phyloP scores from a whole-genome alignment of 2,888 invertebrate species.

The Apodemia hepburni region DNA sequence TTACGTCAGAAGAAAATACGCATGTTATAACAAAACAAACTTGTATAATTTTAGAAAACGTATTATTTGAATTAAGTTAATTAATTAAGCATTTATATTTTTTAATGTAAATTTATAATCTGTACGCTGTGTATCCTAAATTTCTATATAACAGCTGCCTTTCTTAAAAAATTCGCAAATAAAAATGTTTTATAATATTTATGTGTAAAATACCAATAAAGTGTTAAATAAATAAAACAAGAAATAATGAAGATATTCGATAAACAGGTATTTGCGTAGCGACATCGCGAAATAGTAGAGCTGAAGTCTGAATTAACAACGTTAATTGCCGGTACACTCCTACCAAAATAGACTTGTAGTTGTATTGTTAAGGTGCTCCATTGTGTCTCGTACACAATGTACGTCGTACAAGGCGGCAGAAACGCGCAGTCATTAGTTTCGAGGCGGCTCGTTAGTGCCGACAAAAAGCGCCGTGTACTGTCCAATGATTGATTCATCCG shows the following conservation, averaged over 20 bases:
- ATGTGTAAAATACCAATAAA: no score
- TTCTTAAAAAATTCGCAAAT: no score
- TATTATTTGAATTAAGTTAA: no score
- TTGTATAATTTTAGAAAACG: no score
- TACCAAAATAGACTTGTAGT: constrained; percentile 52
- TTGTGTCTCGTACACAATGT: constrained; percentile 46
- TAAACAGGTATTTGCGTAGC: constrained; percentile 20
- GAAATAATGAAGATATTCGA: constrained; percentile 8
- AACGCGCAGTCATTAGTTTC: constrained; percentile 47
- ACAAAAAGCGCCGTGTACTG: constrained; percentile 53
- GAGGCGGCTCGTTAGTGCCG: constrained; percentile 51
- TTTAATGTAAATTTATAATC: no score
- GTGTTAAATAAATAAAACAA: background rate
- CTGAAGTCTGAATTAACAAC: constrained; percentile 42
- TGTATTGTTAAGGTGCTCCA: constrained; percentile 45
- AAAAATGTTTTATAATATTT: no score
- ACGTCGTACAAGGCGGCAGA: constrained; percentile 35
- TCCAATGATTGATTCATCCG: constrained; percentile 63
- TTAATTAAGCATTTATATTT: no score
- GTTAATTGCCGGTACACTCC: constrained; percentile 58
- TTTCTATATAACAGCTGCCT: no score
- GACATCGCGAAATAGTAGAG: constrained; percentile 24
- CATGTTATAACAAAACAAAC: no score
- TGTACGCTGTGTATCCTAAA: no score
- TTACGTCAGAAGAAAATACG: no score